phyloP scores from a whole-genome alignment of 1,140 invertebrate genomes.

The Subanguina moxae region DNA sequence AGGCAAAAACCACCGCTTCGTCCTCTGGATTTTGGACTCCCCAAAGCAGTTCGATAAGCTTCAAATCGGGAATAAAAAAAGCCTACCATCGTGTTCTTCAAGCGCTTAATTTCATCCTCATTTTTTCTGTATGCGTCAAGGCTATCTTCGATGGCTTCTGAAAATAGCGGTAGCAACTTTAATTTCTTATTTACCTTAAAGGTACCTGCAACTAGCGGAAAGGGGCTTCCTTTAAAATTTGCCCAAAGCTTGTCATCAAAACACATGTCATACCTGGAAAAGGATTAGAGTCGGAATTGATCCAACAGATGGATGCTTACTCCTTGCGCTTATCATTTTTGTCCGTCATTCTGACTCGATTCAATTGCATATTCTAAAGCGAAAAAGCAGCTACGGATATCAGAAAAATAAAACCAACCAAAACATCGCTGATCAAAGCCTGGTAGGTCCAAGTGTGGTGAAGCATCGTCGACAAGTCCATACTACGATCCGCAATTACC shows the following conservation, averaged over 20 bases:
- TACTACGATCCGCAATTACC: conserved; percentile 85
- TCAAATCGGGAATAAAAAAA: conserved; percentile 18
- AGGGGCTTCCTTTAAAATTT: conserved; percentile 70
- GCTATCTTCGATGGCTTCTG: conserved; percentile 92
- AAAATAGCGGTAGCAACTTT: too few species aligned
- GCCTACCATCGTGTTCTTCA: conserved; percentile 60
- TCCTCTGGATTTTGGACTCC: conserved; percentile 63
- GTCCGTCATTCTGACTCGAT: conserved; percentile 78
- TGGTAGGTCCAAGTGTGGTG: conserved; percentile 99
- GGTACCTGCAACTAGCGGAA: conserved; percentile 78
- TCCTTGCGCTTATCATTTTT: conserved; percentile 68
- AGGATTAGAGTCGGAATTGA: too few species aligned
- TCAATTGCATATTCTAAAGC: conserved; percentile 75
- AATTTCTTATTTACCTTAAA: too few species aligned
- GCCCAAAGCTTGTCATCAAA: conserved; percentile 69
- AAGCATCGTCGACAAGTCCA: conserved; percentile 92
- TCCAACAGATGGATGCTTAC: conserved; percentile 59
- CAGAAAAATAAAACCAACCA: conserved; percentile 27
- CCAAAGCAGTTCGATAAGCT: conserved; percentile 41
- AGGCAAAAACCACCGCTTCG: conserved; percentile 67
- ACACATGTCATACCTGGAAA: conserved; percentile 71
- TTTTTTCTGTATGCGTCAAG: conserved; percentile 86
- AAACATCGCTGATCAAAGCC: conserved; percentile 71
- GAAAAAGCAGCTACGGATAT: not conserved
- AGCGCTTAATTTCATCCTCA: conserved; percentile 90